Percentiles rank a stretch among this genome's conserved stretches.
Evolutionary conservation across 2,113 vertebrate genomes (phyloP).

Genomic region (Physeter macrocephalus): DNA sequence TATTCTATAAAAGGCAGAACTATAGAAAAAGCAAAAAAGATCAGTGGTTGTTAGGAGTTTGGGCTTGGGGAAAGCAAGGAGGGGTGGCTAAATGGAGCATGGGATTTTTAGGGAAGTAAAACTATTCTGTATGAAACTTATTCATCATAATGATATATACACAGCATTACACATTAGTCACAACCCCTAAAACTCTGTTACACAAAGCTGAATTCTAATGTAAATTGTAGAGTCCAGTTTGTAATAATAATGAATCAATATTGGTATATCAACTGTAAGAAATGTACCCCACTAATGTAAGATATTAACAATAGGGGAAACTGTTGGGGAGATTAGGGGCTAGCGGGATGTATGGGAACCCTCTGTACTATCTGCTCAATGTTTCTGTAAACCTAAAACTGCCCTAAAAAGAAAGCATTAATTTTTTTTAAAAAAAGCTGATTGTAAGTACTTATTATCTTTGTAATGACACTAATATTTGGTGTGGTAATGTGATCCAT

Average conservation of each 20-base stretch:
- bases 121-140: neutral
- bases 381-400: neutral
- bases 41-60: neutral
- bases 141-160: neutral
- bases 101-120: neutral
- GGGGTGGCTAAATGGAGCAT: accelerated
- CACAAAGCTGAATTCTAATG: neutral
- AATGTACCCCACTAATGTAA: neutral
- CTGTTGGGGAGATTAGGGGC: no score
- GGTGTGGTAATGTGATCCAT: neutral
- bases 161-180: neutral
- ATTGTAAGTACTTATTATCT: neutral
- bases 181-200: neutral
- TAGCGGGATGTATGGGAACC: no score
- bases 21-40: neutral
- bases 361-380: neutral
- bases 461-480: neutral
- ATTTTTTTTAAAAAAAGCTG: neutral
- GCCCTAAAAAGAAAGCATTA: neutral
- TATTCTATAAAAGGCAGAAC: neutral
- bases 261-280: neutral
- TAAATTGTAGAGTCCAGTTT: neutral
- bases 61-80: neutral
- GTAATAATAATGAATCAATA: neutral
- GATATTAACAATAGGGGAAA: no score